Evolutionary conservation across 2,797 vertebrate genomes (phyloP).

Genomic region (Pantherophis alleghaniensis): DNA sequence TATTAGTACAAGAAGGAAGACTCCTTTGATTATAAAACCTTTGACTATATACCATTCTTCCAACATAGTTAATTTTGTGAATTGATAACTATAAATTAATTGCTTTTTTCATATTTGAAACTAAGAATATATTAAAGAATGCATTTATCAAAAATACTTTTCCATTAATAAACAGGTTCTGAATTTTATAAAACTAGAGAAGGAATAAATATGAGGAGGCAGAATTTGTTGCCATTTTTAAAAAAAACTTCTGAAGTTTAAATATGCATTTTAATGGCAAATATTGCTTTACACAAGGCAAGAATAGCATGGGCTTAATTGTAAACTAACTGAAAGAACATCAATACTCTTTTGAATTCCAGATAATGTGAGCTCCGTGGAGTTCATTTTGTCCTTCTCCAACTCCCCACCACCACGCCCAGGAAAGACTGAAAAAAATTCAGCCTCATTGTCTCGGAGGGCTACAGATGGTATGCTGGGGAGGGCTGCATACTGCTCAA

Average conservation of each 20-base stretch:
- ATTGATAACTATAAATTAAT: neutral
- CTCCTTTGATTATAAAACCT: neutral
- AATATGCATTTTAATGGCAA: neutral
- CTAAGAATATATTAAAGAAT: neutral
- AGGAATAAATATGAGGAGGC: neutral
- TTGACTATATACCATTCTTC: neutral
- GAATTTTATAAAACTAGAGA: neutral
- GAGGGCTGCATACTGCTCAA: neutral
- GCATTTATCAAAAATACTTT: neutral
- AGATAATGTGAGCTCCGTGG: neutral
- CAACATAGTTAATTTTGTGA: neutral
- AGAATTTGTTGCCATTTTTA: neutral
- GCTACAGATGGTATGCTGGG: rapidly evolving
- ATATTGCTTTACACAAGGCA: neutral
- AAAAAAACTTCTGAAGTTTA: neutral
- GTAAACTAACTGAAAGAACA: neutral
- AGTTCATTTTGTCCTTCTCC: neutral
- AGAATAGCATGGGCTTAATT: neutral
- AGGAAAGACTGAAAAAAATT: neutral
- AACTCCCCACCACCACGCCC: rapidly evolving
- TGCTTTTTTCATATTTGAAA: neutral
- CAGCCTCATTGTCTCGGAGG: neutral
- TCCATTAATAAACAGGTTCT: neutral
- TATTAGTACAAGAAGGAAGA: neutral
- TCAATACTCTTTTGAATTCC: neutral